Conservation (phyloP, 2,797 vertebrate species). For the Cuculus canorus region DNA sequence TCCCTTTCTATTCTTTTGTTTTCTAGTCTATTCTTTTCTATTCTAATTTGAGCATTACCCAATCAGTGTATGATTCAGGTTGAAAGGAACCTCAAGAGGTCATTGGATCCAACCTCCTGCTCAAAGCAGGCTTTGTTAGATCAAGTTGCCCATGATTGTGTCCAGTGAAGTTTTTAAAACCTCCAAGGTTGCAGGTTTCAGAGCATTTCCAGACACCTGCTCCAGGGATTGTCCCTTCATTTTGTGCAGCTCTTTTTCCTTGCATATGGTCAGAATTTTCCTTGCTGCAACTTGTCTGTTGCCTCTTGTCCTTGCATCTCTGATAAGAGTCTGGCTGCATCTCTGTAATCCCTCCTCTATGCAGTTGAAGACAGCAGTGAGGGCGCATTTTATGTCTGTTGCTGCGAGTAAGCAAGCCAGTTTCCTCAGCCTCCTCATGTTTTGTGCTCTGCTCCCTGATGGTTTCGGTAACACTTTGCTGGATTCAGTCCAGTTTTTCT, state of each 20-base stretch:
- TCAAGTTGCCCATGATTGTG: neutral
- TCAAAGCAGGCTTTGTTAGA: neutral
- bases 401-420: neutral
- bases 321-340: neutral
- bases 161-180: neutral
- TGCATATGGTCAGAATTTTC: neutral
- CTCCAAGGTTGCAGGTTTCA: neutral
- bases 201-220: neutral
- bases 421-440: neutral
- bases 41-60: neutral
- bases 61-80: neutral
- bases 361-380: neutral
- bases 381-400: neutral
- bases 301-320: neutral
- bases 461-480: neutral
- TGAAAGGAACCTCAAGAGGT: neutral
- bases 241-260: neutral
- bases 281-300: neutral
- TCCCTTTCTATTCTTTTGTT: too few relatives aligned
- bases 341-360: neutral
- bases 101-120: neutral
- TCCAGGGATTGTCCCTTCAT: neutral
- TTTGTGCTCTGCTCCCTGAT: neutral
- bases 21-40: neutral
- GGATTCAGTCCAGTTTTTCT: neutral